Percentiles rank a stretch among this genome's conserved stretches.
phyloP scores from a whole-genome alignment of 2,888 invertebrate species.

The Cosmia pyralina region DNA sequence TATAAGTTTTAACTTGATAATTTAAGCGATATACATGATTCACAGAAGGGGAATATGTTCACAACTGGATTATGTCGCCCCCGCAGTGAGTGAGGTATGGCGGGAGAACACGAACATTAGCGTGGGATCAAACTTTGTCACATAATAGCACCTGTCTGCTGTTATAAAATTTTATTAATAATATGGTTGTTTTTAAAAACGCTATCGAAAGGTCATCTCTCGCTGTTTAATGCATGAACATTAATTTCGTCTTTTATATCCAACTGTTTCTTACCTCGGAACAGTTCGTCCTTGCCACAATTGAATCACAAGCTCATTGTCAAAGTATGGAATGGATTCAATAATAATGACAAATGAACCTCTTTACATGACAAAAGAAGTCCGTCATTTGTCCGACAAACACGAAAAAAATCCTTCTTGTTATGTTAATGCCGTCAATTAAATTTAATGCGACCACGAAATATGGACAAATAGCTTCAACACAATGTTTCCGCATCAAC shows the following conservation, averaged over 20 bases:
- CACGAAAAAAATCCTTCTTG: constrained; percentile 76
- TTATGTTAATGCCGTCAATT: constrained; percentile 79
- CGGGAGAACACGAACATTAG: constrained; percentile 71
- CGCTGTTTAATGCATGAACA: constrained; percentile 51
- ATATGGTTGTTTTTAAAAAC: constrained; percentile 42
- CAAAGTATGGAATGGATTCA: constrained; percentile 70
- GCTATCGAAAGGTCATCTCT: constrained; percentile 76
- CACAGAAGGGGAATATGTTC: constrained; percentile 66
- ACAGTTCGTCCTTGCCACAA: constrained; percentile 67
- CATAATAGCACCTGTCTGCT: constrained; percentile 75
- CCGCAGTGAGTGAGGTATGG: constrained; percentile 67
- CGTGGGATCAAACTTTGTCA: constrained; percentile 76
- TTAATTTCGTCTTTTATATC: constrained; percentile 57
- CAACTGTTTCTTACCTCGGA: constrained; percentile 46
- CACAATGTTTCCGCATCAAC: constrained; percentile 67
- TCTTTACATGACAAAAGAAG: constrained; percentile 82
- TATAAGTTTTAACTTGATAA: constrained; percentile 11
- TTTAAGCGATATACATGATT: constrained; percentile 56
- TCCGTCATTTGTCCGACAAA: constrained; percentile 76
- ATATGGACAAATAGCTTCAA: constrained; percentile 65
- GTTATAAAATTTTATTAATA: constrained; percentile 47
- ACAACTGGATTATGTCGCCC: constrained; percentile 72
- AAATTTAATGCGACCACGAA: constrained; percentile 68
- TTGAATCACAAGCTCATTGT: constrained; percentile 70
- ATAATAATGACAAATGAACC: constrained; percentile 78